Conservation (phyloP, 2,797 vertebrate species). For the Anguilla pacifica region DNA sequence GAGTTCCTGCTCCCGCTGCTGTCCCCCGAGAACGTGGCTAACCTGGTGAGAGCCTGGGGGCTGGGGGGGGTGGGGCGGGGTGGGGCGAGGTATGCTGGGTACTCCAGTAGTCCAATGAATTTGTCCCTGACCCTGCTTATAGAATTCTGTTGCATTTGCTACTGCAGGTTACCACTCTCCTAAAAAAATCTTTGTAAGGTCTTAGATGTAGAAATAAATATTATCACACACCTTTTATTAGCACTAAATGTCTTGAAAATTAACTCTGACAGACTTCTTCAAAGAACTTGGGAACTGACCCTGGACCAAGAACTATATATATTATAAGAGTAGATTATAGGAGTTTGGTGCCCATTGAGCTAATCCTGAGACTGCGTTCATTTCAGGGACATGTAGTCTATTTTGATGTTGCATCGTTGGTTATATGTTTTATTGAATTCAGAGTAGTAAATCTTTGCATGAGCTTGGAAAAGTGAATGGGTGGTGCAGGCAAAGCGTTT, state of each 20-base stretch:
- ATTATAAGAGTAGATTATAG: not conserved
- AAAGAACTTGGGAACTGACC: not conserved
- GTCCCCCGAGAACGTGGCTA: constrained; percentile 87
- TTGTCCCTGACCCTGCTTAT: not conserved
- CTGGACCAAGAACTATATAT: not conserved
- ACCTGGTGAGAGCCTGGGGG: constrained; percentile 75
- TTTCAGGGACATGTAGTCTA: not conserved
- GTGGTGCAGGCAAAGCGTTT: not conserved
- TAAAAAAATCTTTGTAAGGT: not conserved
- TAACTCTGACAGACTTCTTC: not conserved
- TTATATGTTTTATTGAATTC: not conserved
- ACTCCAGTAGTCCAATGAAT: too few relatives aligned
- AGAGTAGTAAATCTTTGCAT: not conserved
- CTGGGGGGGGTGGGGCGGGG: not conserved
- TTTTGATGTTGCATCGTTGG: not conserved
- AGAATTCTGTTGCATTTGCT: not conserved
- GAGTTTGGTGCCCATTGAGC: not conserved
- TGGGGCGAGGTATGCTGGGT: not conserved
- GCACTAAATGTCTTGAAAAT: not conserved
- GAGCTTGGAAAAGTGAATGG: not conserved
- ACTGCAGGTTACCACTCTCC: not conserved
- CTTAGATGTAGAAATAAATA: not conserved
- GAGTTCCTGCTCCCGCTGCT: constrained; percentile 90
- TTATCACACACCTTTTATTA: not conserved
- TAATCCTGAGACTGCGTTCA: not conserved